Conservation (phyloP, 2,888 invertebrate genomes). For the Drosophila trichaetosa region DNA sequence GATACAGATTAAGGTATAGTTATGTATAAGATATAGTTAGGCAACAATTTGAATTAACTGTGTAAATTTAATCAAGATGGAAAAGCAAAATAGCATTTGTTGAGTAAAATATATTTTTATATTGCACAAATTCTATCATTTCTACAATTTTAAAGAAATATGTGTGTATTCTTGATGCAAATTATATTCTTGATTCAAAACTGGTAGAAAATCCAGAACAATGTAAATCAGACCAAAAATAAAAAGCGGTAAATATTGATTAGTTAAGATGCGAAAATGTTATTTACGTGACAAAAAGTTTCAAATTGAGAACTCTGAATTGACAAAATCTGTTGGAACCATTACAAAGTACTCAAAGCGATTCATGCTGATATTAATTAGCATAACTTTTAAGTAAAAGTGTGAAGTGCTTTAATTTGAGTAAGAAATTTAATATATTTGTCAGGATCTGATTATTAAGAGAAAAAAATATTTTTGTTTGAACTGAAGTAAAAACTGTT, state of each 20-base stretch:
- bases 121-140: too few species aligned
- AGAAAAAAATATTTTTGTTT: too few species aligned
- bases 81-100: too few species aligned
- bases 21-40: background rate
- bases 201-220: background rate
- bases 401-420: background rate
- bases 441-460: background rate
- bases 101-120: too few species aligned
- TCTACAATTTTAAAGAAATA: too few species aligned
- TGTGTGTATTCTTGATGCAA: too few species aligned
- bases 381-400: background rate
- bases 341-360: background rate
- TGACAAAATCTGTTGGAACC: background rate
- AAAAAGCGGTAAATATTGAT: background rate
- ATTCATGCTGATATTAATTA: background rate
- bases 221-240: background rate
- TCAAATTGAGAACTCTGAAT: background rate
- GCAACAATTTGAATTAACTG: background rate
- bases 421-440: background rate
- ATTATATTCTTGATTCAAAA: background rate
- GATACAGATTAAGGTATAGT: background rate
- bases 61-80: too few species aligned
- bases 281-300: too few species aligned
- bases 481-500: background rate
- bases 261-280: background rate